phyloP scores from a whole-genome alignment of 1,140 invertebrate genomes.

The Papilio polyxenes region DNA sequence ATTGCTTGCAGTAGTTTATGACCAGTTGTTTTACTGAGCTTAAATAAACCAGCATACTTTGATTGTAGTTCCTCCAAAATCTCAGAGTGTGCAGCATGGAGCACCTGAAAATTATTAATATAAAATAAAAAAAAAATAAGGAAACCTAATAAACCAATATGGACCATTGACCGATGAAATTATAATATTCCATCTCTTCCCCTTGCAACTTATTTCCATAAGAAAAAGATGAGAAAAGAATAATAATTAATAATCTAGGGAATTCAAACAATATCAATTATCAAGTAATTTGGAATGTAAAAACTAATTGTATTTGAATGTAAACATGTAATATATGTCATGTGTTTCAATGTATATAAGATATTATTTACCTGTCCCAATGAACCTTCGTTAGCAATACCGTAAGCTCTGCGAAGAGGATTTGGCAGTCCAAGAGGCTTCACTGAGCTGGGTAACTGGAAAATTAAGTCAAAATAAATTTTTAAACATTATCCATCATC shows the following conservation, averaged over 20 bases:
- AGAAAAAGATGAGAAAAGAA: too few species aligned
- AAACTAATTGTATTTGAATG: too few species aligned
- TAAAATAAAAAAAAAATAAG: not conserved
- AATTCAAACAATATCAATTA: not conserved
- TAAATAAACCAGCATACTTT: constrained; percentile 40
- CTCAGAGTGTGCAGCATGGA: constrained; percentile 10
- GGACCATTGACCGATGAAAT: not conserved
- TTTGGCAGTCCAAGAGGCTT: not conserved
- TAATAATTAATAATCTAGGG: too few species aligned
- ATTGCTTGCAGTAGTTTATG: not conserved
- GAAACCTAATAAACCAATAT: not conserved
- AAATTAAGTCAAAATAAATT: not conserved
- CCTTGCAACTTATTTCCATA: too few species aligned
- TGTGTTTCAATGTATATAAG: not conserved
- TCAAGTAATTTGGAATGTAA: not conserved
- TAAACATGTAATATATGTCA: too few species aligned
- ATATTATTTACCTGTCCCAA: not conserved
- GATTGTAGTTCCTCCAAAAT: constrained; percentile 38
- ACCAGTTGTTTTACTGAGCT: constrained; percentile 25
- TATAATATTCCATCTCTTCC: too few species aligned
- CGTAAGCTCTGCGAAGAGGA: not conserved
- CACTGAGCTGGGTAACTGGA: not conserved
- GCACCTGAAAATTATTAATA: not conserved
- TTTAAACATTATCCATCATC: not conserved
- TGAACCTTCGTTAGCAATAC: not conserved